Base-by-base conservation (phyloP, 2,797 vertebrate genomes). In the Platyrinchus mystaceus region DNA sequence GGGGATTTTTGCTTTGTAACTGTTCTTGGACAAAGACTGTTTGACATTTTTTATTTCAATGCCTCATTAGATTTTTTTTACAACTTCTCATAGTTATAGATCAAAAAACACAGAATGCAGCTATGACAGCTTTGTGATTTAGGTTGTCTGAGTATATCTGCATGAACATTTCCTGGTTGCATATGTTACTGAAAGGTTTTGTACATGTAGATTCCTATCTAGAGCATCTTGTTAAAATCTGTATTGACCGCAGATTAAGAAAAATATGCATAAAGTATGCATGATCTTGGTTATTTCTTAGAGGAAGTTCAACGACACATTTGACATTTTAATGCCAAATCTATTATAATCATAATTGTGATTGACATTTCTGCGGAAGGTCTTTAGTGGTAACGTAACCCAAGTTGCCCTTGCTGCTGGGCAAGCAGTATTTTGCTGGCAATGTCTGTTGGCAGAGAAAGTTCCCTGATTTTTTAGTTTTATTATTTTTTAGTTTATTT, bases 1-100 rank as follows among this genome's bases (percentile, higher is more conserved):
- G n/a, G 43, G 70, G 68, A 86, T 79, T 96, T 95, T 94, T 90
- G 71, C 89, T 96, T 92, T 96, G 85, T 94, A 87, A 85, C 50
- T 81, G 41, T 71, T 59, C 77, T 88, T 3, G 20, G 24, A 86
- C 59, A 68, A 91, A 34, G 39, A 39, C 18, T 21, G 5, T 53
- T 83, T 58, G 28, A 30, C 14, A 18, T 37, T 79, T 79, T 80
- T 89, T 36, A 10, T 83, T 86, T 81, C 30, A 89, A 62, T 62
- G 28, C 52, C 30, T 87, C 10, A 7, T 82, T 68, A 88, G 24
- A 32, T 32, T 69, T 64, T 86, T 60, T 62, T 68, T 71, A 18
- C 32, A 75, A 20, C 14, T 24, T 36, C 47, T 28, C 55, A 10
- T 30, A 64, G 27, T 73, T 62, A 19, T 30, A 63, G 46, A 63